Conservation (phyloP, 2,113 vertebrate species). For the Montifringilla adamsi region DNA sequence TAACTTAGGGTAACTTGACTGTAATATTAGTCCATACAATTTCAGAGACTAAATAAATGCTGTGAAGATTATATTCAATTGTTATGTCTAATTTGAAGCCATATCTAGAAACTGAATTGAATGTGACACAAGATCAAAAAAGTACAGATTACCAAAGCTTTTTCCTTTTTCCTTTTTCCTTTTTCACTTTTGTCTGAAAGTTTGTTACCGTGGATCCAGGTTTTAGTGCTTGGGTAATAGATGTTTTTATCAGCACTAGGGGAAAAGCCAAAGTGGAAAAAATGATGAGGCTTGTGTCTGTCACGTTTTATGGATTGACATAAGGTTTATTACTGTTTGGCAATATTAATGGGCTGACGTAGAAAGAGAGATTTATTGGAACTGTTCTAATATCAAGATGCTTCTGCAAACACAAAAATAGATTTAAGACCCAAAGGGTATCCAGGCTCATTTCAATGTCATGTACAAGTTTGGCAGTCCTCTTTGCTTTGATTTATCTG, state of each 20-base stretch:
- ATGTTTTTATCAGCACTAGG: background rate
- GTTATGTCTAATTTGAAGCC: background rate
- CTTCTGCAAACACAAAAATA: slow-evolving; percentile 37
- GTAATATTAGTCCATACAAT: background rate
- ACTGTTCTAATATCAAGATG: background rate
- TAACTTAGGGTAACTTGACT: background rate
- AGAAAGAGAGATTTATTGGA: background rate
- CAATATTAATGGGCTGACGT: background rate
- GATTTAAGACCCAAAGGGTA: slow-evolving; percentile 35
- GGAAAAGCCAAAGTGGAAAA: slow-evolving; percentile 7
- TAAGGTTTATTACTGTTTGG: slow-evolving; percentile 2
- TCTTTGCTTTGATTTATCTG: slow-evolving; percentile 50
- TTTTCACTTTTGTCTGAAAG: background rate
- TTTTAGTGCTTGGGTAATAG: background rate
- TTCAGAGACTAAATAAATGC: background rate
- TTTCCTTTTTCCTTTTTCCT: too few relatives aligned
- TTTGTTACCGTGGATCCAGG: background rate
- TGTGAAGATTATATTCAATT: background rate
- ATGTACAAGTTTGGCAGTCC: slow-evolving; percentile 7
- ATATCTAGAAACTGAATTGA: background rate
- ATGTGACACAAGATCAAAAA: background rate
- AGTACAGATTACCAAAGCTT: background rate
- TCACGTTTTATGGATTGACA: background rate
- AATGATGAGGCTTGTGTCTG: background rate
- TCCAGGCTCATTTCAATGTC: slow-evolving; percentile 44